Base-by-base conservation (phyloP, 1,140 invertebrate genomes). In the Hylaeus volcanicus region DNA sequence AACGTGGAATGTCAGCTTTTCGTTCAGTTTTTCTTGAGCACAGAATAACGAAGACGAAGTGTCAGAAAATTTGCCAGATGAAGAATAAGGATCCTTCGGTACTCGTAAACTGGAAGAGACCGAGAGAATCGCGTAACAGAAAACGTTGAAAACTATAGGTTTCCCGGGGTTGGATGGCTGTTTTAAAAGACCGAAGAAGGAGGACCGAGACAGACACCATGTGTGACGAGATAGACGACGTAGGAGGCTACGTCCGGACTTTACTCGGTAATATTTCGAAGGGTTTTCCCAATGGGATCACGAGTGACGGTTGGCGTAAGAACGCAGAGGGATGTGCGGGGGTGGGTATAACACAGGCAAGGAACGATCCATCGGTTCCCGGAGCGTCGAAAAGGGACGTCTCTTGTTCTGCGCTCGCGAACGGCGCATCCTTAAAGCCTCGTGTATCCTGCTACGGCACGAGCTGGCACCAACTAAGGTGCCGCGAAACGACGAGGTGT, bases 221-320 rank as follows among this genome's bases (percentile, higher is more conserved):
- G 63, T 41, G 71, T 66, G 79, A 63, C 68, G 65, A 82, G 81
- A 79, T 69, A 83, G 77, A 72, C 63, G 64, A 64, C 66, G 58
- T 26, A 26, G 26, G 45, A 73, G 41, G 65, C 73, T 75, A 68
- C 78, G 72, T 9, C 15, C 61, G 78, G 82, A 87, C 79, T 87
- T 87, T 87, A 82, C 63, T 61, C 71, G 68, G 85, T 81, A 84
- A 86, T 87, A 87, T 87, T 84, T 87, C 82, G 82, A 87, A 82
- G 58, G 72, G 72, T 86, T 79, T 86, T 87, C 82, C 82, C 75
- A 56, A 65, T 58, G 82, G 82, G 82, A 87, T 84, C 78, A 81
- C 77, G 45, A 45, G 58, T 66, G 85, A 82, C 78, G 80, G 41
- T 55, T 26, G 51, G 9, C 51, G 26, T 26, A 26, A 26, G 26